phyloP scores from a whole-genome alignment of 92 coral and sea anemone genomes.

The Heliopora coerulea region DNA sequence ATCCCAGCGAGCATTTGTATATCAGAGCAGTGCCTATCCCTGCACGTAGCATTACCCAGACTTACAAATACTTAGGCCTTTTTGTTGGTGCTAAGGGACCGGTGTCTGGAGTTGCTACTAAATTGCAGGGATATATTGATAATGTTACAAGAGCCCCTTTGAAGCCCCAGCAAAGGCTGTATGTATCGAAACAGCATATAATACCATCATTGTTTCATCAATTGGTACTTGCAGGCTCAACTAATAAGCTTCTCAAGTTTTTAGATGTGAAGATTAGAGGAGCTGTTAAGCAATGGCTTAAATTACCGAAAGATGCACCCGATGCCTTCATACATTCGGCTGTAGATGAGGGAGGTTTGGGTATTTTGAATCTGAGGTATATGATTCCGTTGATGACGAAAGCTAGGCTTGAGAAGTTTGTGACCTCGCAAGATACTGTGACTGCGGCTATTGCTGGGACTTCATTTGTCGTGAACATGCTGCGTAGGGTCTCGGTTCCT shows the following conservation, averaged over 20 bases:
- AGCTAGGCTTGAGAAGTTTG: constrained; percentile 1
- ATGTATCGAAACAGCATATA: background rate
- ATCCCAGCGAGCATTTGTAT: constrained; percentile 2
- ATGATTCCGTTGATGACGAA: constrained; percentile 11
- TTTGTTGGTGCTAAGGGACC: constrained; percentile 5
- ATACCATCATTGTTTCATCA: constrained; percentile 18
- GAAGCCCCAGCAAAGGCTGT: constrained; percentile 45
- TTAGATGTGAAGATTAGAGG: no score
- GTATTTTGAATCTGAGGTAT: constrained; percentile 1
- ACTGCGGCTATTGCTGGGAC: background rate
- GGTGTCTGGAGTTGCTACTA: background rate
- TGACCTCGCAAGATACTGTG: background rate
- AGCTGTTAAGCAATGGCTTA: no score
- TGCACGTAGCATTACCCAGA: background rate
- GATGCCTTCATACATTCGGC: constrained; percentile 12
- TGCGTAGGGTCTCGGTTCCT: background rate
- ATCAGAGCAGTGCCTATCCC: constrained; percentile 5
- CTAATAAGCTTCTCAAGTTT: background rate
- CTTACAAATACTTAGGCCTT: constrained; percentile 18
- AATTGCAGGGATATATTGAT: constrained; percentile 1
- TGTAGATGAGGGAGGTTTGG: background rate
- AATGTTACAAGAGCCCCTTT: constrained; percentile 33
- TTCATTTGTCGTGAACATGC: constrained; percentile 10
- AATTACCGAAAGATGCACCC: no score
- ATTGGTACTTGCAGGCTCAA: background rate